Evolutionary conservation across 1,140 invertebrate genomes (phyloP).

Genomic region (Oppia nitens): DNA sequence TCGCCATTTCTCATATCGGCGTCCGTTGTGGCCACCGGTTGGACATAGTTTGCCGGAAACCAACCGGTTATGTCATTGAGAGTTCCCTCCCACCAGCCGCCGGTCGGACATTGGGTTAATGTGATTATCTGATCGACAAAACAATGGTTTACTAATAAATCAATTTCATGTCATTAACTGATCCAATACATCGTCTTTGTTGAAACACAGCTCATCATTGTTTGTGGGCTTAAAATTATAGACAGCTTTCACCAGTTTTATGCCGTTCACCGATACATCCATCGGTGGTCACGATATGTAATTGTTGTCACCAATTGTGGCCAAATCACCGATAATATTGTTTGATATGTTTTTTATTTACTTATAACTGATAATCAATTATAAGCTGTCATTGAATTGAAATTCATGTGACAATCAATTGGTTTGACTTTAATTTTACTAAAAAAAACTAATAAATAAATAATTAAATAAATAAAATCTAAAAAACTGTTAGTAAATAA

Average conservation of each 20-base stretch:
- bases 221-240: constrained; percentile 87
- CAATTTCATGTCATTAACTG: not conserved
- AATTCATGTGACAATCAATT: too few species aligned
- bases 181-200: constrained; percentile 64
- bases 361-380: too few species aligned
- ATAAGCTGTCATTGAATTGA: too few species aligned
- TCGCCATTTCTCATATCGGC: not conserved
- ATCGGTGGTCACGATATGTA: too few species aligned
- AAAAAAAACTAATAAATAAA: too few species aligned
- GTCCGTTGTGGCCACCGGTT: constrained; percentile 4
- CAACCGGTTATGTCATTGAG: constrained; percentile 69
- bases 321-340: too few species aligned
- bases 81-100: constrained; percentile 95
- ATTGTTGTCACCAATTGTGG: too few species aligned
- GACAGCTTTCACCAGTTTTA: constrained; percentile 51
- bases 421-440: too few species aligned
- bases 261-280: too few species aligned
- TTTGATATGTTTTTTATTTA: too few species aligned
- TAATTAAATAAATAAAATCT: too few species aligned
- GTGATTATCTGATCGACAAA: constrained; percentile 47
- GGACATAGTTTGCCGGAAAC: constrained; percentile 95
- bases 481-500: too few species aligned
- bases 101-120: constrained; percentile 60
- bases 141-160: not conserved
- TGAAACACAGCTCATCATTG: constrained; percentile 93